phyloP scores from a whole-genome alignment of 2,888 invertebrate species.

The Scaptodrosophila latifasciaeformis region DNA sequence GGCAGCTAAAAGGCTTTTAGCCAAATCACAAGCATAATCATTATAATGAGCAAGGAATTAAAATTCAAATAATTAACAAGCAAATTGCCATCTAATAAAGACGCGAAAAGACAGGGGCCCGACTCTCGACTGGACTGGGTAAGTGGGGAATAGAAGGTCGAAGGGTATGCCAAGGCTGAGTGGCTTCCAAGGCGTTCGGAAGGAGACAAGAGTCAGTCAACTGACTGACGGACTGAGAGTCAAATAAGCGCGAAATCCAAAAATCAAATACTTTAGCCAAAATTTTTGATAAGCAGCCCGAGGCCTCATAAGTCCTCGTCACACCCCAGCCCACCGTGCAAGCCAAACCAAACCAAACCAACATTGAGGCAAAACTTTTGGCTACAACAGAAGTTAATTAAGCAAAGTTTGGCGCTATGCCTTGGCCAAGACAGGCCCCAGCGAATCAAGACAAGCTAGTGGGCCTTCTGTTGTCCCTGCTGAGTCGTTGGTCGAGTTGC shows the following conservation, averaged over 20 bases:
- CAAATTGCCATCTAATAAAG: conserved; percentile 35
- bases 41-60: conserved; percentile 58
- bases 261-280: conserved; percentile 58
- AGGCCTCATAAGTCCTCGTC: conserved; percentile 26
- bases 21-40: conserved; percentile 48
- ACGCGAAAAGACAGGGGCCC: background rate
- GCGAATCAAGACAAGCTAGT: too few species aligned
- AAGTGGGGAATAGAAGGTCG: conserved; percentile 24
- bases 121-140: conserved; percentile 23
- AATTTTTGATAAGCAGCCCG: conserved; percentile 52
- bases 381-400: conserved; percentile 63
- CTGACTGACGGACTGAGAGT: conserved; percentile 4
- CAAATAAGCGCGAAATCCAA: conserved; percentile 52
- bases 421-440: conserved; percentile 5
- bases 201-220: background rate
- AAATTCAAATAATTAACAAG: conserved; percentile 30
- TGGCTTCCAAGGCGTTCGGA: background rate
- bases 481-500: background rate
- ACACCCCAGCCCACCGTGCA: background rate
- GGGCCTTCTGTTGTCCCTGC: background rate
- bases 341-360: conserved; percentile 19
- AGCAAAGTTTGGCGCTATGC: conserved; percentile 50
- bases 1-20: conserved; percentile 35
- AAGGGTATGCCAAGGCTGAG: background rate
- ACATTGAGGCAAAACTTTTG: conserved; percentile 47